Evolutionary conservation across 2,797 vertebrate genomes (phyloP).

Genomic region (Chaunax sp.): DNA sequence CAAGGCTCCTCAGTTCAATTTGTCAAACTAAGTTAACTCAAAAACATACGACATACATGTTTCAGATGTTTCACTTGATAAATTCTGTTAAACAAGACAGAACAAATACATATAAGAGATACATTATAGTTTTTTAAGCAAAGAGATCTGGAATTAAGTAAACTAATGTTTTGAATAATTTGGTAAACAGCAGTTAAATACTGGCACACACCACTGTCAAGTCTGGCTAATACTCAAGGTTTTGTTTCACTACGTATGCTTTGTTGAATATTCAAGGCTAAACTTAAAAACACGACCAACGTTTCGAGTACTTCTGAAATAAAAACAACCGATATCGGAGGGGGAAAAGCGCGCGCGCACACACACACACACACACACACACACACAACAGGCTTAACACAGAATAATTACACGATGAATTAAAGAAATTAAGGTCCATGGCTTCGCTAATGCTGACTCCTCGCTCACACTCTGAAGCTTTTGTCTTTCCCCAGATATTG

Average conservation of each 20-base stretch:
- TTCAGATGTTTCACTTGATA: slow-evolving; percentile 76
- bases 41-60: slow-evolving; percentile 55
- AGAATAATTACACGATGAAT: slow-evolving; percentile 50
- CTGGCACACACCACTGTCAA: slow-evolving; percentile 83
- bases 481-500: slow-evolving; percentile 59
- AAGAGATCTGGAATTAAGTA: slow-evolving; percentile 83
- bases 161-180: slow-evolving; percentile 84
- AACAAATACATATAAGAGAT: slow-evolving; percentile 52
- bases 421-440: slow-evolving; percentile 85
- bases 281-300: slow-evolving; percentile 72
- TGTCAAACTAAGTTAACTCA: slow-evolving; percentile 70
- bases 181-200: slow-evolving; percentile 87
- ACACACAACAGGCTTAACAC: slow-evolving; percentile 56
- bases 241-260: slow-evolving; percentile 70
- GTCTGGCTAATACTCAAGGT: slow-evolving; percentile 85
- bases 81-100: slow-evolving; percentile 72
- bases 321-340: slow-evolving; percentile 59
- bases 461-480: slow-evolving; percentile 70
- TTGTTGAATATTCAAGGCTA: slow-evolving; percentile 73
- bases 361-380: slow-evolving; percentile 49
- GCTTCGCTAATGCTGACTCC: slow-evolving; percentile 85
- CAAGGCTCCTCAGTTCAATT: slow-evolving; percentile 78
- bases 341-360: slow-evolving; percentile 41
- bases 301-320: slow-evolving; percentile 75
- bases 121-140: slow-evolving; percentile 69